These are phyloP conservation scores for Erynnis tages DNA, from an alignment of 2,888 invertebrate genomes.

Conservation along the genomic window DNA sequence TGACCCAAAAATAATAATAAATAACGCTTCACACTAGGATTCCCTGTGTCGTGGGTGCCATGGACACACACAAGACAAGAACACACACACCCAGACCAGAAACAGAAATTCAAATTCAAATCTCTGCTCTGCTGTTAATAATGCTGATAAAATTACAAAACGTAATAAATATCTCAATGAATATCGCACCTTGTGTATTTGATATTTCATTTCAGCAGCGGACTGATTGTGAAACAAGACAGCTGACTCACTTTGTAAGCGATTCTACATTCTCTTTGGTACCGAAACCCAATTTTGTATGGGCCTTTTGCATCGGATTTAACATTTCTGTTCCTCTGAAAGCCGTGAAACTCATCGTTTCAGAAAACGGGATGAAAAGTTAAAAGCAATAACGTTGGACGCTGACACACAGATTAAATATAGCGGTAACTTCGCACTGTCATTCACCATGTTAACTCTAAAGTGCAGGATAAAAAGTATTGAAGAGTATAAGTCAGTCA, in stretches of 20 bases:
- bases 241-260: slow-evolving; percentile 20
- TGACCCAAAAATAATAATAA: too few species aligned
- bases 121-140: too few species aligned
- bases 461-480: too few species aligned
- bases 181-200: background rate
- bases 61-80: background rate
- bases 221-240: slow-evolving; percentile 5
- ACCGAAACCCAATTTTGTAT: slow-evolving; percentile 25
- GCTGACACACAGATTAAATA: slow-evolving; percentile 33
- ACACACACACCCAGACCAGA: background rate
- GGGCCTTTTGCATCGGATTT: slow-evolving; percentile 20
- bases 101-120: too few species aligned
- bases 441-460: background rate
- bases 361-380: slow-evolving; percentile 27
- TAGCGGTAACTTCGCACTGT: slow-evolving; percentile 21
- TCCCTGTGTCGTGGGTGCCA: too few species aligned
- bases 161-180: background rate
- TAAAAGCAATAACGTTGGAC: slow-evolving; percentile 30
- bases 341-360: slow-evolving; percentile 19
- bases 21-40: too few species aligned
- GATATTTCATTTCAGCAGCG: slow-evolving; percentile 1
- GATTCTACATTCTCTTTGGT: slow-evolving; percentile 20
- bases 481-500: too few species aligned
- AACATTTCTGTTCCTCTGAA: slow-evolving; percentile 13
- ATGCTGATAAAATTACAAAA: background rate